A percentile compares a stretch with the other conserved stretches of the same genome.
phyloP scores from a whole-genome alignment of 2,113 vertebrate species.

The Pluvialis apricaria region DNA sequence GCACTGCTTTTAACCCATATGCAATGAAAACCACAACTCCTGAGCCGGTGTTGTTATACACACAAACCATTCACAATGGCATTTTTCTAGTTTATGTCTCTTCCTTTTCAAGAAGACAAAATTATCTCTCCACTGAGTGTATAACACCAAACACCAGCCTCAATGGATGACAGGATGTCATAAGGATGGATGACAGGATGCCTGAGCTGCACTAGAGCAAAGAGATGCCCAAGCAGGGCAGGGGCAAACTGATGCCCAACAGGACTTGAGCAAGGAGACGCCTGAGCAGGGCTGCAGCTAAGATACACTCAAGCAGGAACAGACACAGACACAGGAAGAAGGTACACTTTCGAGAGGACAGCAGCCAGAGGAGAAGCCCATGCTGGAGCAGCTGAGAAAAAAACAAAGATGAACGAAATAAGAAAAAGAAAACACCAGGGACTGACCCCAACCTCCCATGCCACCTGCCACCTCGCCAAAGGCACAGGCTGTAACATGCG shows the following conservation, averaged over 20 bases:
- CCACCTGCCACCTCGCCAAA: not conserved
- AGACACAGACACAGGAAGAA: not conserved
- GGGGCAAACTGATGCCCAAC: not conserved
- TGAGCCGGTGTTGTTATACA: accelerated
- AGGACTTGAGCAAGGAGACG: not conserved
- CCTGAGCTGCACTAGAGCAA: not conserved
- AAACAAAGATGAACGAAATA: not conserved
- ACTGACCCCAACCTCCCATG: not conserved
- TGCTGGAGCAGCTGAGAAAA: not conserved
- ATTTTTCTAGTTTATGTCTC: not conserved
- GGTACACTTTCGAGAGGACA: not conserved
- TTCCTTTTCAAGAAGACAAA: not conserved
- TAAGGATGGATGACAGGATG: not conserved
- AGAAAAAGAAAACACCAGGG: not conserved
- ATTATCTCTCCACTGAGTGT: not conserved
- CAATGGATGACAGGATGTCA: not conserved
- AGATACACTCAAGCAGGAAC: too few species aligned
- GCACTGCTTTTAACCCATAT: not conserved
- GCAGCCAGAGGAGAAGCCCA: not conserved
- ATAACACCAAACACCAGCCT: accelerated
- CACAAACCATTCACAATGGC: not conserved
- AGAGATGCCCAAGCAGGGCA: not conserved
- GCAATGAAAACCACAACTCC: not conserved
- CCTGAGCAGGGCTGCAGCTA: not conserved
- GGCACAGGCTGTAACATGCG: accelerated